Base-by-base conservation (phyloP, 2,113 vertebrate genomes). In the Etheostoma spectabile region DNA sequence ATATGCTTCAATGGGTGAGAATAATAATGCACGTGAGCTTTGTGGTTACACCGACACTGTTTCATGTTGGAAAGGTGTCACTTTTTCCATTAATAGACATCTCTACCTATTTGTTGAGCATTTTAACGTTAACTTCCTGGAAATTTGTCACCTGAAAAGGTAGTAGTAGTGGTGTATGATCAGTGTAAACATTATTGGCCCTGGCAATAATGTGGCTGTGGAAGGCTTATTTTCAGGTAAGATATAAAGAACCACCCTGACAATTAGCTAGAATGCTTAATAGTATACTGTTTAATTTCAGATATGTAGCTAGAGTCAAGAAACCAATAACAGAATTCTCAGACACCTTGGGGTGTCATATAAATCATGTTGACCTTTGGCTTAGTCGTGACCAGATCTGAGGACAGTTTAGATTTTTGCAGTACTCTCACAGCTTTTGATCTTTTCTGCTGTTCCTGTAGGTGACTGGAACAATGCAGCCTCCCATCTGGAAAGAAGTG, bases 401-500 rank as follows among this genome's bases (percentile, higher is more conserved):
- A 1, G 5, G 10, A 11, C 30, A 22, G 49, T 57, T 57, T 19
- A 16, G n/a, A 49, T 21, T 55, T 21, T 11, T 18, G 48, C 18
- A 24, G 14, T 35, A 4, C 14, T 65, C 30, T 66, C 42, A 56
- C 30, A 13, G 18, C 10, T 74, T 35, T 48, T 59, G 10, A 49
- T 68, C 24, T 62, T 35, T 56, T 79, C 19, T 77, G 33, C 8
- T 73, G 2, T 65, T 67, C 7, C 63, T 86, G 22, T 65, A 99
- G 98, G 97, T 33, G 89, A 96, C 77, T 99, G 98, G 98, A 91
- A 74, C 3, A 92, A 92, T 21, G 98, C 98, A 70, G 97, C 97
- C 6, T 59, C 53, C 24, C 96, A 98, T 77, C 88, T 99, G 38
- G 92, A 93, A 82, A 93, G 55, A 38, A 98, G 98, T 19, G 88